Conservation (phyloP, 2,113 vertebrate species). For the Vulpes ferrilata region DNA sequence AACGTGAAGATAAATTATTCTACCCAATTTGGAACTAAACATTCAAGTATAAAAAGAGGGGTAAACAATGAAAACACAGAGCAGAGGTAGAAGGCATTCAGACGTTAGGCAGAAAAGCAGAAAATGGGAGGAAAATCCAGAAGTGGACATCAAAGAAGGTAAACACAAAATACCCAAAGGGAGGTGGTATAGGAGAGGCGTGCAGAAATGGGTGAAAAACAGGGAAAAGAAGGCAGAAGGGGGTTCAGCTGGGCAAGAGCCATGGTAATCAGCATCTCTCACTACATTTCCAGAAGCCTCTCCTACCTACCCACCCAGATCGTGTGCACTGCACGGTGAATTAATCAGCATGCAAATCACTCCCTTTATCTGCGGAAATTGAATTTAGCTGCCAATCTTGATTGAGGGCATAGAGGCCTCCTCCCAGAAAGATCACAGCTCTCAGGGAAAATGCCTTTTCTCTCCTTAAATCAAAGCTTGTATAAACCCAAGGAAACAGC, state of each 20-base stretch:
- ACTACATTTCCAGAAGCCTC: conserved; percentile 52
- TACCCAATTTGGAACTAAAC: not conserved
- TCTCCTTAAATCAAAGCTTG: conserved; percentile 74
- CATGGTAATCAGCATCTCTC: not conserved
- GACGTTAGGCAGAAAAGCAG: not conserved
- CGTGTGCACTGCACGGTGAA: conserved; percentile 21
- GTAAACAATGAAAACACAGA: not conserved
- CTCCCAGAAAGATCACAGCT: conserved; percentile 70
- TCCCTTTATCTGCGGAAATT: conserved; percentile 76
- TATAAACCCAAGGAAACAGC: conserved; percentile 64
- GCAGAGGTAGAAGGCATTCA: not conserved
- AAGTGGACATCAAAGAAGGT: not conserved
- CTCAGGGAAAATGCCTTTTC: conserved; percentile 66
- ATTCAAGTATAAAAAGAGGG: not conserved
- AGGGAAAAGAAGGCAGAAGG: not conserved
- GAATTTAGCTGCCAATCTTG: conserved; percentile 80
- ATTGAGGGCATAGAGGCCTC: conserved; percentile 64
- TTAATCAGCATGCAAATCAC: conserved; percentile 78
- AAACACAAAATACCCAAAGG: not conserved
- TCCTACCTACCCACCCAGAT: conserved; percentile 23
- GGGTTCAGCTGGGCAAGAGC: not conserved
- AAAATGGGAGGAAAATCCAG: not conserved
- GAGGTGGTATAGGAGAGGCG: not conserved
- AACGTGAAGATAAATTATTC: conserved; percentile 3
- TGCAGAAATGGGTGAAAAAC: not conserved